These are phyloP conservation scores for Percina caprodes DNA, from an alignment of 2,113 vertebrate genomes.

Conservation along the genomic window DNA sequence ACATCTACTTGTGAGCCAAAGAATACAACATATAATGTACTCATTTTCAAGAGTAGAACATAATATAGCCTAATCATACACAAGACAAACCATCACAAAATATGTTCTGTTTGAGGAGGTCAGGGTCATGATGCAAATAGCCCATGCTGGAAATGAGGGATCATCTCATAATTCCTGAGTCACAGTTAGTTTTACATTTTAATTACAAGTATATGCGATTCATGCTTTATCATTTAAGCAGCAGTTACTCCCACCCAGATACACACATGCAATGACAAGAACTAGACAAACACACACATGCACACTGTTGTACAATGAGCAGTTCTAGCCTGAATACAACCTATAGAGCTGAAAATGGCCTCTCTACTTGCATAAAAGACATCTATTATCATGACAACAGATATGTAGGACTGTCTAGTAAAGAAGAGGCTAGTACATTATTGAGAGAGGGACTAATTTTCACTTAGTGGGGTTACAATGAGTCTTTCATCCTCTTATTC, in stretches of 20 bases:
- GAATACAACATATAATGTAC: neutral
- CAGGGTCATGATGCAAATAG: conserved; percentile 7
- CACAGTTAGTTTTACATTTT: conserved; percentile 13
- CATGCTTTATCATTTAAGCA: conserved; percentile 13
- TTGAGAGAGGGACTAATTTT: conserved; percentile 70
- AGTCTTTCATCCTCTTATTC: no score
- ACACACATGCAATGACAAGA: conserved; percentile 9
- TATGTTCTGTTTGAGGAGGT: neutral
- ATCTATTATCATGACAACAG: conserved; percentile 67
- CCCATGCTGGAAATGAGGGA: neutral
- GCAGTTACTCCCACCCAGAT: conserved; percentile 8
- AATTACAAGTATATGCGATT: conserved; percentile 19
- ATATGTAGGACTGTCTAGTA: conserved; percentile 69
- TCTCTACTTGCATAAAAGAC: conserved; percentile 42
- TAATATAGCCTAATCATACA: neutral
- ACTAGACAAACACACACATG: neutral
- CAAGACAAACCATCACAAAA: neutral
- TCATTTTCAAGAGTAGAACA: neutral
- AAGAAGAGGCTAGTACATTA: conserved; percentile 57
- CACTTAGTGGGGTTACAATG: conserved; percentile 66
- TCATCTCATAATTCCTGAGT: conserved; percentile 2
- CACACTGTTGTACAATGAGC: neutral
- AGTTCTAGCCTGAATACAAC: conserved; percentile 34
- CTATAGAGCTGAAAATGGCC: conserved; percentile 48
- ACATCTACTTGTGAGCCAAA: neutral